Percentiles rank a stretch among this genome's conserved stretches.
phyloP scores from a whole-genome alignment of 2,888 invertebrate genomes.

The Synanthedon tipuliformis region DNA sequence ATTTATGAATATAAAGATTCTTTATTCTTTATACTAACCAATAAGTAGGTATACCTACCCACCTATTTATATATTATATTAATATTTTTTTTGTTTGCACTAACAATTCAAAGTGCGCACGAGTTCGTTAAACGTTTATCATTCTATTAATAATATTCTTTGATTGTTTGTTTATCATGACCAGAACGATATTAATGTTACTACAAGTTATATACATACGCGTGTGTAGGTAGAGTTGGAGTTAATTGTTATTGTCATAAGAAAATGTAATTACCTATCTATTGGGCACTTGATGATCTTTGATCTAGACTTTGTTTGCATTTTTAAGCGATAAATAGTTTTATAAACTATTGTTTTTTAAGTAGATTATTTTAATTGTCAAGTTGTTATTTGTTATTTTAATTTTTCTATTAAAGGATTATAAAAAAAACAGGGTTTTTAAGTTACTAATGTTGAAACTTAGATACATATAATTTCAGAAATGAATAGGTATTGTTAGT shows the following conservation, averaged over 20 bases:
- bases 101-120: conserved; percentile 40
- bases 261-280: neutral
- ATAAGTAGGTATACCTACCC: neutral
- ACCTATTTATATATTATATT: neutral
- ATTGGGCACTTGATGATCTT: conserved; percentile 6
- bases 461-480: too few relatives aligned
- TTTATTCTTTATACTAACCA: too few relatives aligned
- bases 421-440: too few relatives aligned
- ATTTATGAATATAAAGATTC: too few relatives aligned
- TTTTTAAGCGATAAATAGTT: conserved; percentile 4
- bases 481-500: too few relatives aligned
- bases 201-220: neutral
- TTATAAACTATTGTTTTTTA: too few relatives aligned
- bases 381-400: too few relatives aligned
- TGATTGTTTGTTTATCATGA: conserved; percentile 59
- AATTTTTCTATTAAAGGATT: too few relatives aligned
- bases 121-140: conserved; percentile 61
- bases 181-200: conserved; percentile 21
- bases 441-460: too few relatives aligned
- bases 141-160: conserved; percentile 48
- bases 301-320: conserved; percentile 7
- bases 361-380: too few relatives aligned
- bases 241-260: neutral
- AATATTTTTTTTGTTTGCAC: conserved; percentile 33
- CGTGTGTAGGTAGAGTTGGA: neutral